Base-by-base conservation (phyloP, 2,888 invertebrate genomes). In the Ornithoptera priamus region DNA sequence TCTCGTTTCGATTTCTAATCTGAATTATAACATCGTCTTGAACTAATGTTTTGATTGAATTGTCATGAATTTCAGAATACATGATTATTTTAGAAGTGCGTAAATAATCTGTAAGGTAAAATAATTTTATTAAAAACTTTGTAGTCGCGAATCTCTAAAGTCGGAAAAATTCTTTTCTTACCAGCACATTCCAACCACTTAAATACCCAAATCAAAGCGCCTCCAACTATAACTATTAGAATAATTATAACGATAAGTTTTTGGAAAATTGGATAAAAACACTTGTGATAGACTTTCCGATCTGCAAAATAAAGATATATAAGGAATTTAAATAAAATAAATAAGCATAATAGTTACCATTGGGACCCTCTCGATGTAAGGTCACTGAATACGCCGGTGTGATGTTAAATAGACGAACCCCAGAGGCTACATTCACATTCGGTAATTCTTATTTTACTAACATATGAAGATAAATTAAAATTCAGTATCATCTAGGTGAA, bases 31-130 rank as follows among this genome's bases (percentile, higher is more conserved):
- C 69, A 68, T 85, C 78, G 5, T 80, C 76, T 62, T 81, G 73
- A 61, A 77, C 73, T 24, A 85, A 72, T 53, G 85, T 85, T 24
- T 85, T 77, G 64, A 89, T 87, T 30, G 83, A 75, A 62, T 79
- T 73, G 62, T 85, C 81, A 65, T 75, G 76, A 56, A 81, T 78
- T 64, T 80, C 84, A 24, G 86, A 84, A 5, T 88, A 76, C 57
- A 90, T 74, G 58, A 89, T 80, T 62, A 90, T 83, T 79, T 88
- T 85, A 22, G 86, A 85, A 10, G 75, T 85, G 63, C 73, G 76
- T 12, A 75, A 75, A 61, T 71, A 79, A 50, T 81, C 89, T 89
- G 71, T 68, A 81, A 80, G 63, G 71, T 68, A 81, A 80, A 63
- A 65, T 20, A 6, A 30, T 42, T 42, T 39, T 20, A 3, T 22